A percentile compares a stretch with the other conserved stretches of the same genome.
Conservation (phyloP, 2,888 invertebrate species). For the Pachymerium ferrugineum region DNA sequence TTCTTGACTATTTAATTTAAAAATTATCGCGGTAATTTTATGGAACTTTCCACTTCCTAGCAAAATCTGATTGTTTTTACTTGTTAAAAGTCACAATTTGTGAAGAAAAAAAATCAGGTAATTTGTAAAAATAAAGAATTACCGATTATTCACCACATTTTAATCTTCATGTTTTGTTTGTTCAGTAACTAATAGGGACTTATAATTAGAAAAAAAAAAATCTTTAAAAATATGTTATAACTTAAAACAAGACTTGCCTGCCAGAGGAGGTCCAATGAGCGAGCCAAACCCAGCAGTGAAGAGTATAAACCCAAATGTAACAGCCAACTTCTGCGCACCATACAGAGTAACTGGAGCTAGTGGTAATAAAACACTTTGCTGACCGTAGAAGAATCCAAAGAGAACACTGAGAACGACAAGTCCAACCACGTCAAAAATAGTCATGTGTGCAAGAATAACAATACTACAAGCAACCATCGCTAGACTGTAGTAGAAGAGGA, state of each 20-base stretch:
- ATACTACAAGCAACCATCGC: constrained; percentile 36
- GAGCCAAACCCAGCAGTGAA: constrained; percentile 40
- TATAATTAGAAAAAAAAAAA: no score
- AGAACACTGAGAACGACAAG: constrained; percentile 35
- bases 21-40: no score
- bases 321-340: constrained; percentile 37
- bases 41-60: background rate
- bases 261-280: constrained; percentile 39
- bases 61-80: background rate
- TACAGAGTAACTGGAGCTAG: constrained; percentile 38
- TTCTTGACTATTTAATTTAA: no score
- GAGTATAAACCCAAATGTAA: constrained; percentile 39
- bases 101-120: background rate
- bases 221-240: no score
- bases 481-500: constrained; percentile 33
- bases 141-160: background rate
- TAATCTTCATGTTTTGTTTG: background rate
- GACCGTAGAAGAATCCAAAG: constrained; percentile 39
- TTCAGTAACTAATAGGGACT: no score
- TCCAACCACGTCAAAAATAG: constrained; percentile 33
- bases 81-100: background rate
- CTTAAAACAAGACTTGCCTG: constrained; percentile 36
- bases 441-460: constrained; percentile 35
- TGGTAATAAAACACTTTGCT: constrained; percentile 39
- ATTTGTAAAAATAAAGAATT: background rate